Base-by-base conservation (phyloP, 2,888 invertebrate genomes). In the Drosophila affinis region DNA sequence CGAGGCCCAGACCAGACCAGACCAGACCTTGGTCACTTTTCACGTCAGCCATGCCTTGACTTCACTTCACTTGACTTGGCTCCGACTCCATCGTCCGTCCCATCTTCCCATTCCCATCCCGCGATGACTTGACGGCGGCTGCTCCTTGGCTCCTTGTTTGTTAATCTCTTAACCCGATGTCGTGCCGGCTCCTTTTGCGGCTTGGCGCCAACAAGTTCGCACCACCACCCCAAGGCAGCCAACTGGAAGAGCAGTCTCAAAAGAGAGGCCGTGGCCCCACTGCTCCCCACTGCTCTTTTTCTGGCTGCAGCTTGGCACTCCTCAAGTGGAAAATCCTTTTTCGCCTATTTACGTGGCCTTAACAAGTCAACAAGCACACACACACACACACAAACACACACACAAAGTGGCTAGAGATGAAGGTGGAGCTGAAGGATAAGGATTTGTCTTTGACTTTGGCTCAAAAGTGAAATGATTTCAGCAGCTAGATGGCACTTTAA, bases 251-350 rank as follows among this genome's bases (percentile, higher is more conserved):
- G 55, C 70, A 70, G 72, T 64, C 76, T 62, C 71, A 75, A 62
- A 65, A 56, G 54, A 47, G 47, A 21, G 32, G 47, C 55, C 34
- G 39, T 39, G 24, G 27, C 45, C 45, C 45, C 49, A 21, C 21
- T 21, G 21, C 21, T 59, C 29, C 32, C 29, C 34, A 49, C 52
- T 65, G 62, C 44, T 61, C 65, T 59, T 58, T 57, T 72, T 48
- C 68, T 57, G 55, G 68, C 75, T 77, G 54, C 71, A 71, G 72
- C 80, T 76, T 89, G 80, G 87, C 89, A 86, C 86, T 86, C 61
- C 70, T 89, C 84, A 86, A 86, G 89, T 87, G 89, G 89, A 86
- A 87, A 89, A 89, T 86, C 84, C 88, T 84, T 87, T 39, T 76
- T 83, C 84, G 83, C 78, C 86, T 82, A 82, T 82, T 82, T 74